Evolutionary conservation across 2,113 vertebrate genomes (phyloP).

Genomic region (Lophius piscatorius): DNA sequence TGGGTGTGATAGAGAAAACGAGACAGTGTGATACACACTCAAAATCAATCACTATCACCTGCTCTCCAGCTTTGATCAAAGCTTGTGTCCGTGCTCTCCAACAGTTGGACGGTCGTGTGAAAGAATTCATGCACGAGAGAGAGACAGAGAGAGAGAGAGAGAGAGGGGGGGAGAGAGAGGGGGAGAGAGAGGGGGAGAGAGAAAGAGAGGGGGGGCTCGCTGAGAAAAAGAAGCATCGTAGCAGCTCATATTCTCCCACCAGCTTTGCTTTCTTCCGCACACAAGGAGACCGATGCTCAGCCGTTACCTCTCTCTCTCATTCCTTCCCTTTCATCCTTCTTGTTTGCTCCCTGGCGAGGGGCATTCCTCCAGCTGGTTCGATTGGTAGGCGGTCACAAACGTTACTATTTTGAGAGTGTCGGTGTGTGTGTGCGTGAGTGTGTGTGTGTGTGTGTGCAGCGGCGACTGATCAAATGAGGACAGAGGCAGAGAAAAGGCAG

Average conservation of each 20-base stretch:
- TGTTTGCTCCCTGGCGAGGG: constrained; percentile 45
- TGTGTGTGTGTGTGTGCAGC: constrained; percentile 5
- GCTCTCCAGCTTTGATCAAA: constrained; percentile 44
- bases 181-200: constrained; percentile 3
- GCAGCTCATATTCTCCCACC: constrained; percentile 60
- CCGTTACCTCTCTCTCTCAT: constrained; percentile 22
- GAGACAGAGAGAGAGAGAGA: constrained; percentile 1
- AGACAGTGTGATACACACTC: constrained; percentile 12
- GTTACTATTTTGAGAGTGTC: constrained; percentile 73
- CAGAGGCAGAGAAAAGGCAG: constrained; percentile 43
- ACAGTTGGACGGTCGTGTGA: constrained; percentile 23
- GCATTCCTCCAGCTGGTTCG: constrained; percentile 50
- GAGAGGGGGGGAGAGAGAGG: constrained; percentile 21
- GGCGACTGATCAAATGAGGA: constrained; percentile 30
- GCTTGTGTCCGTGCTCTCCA: constrained; percentile 1
- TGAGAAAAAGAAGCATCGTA: constrained; percentile 53
- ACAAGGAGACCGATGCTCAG: constrained; percentile 36
- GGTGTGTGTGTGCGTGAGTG: not conserved
- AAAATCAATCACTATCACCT: constrained; percentile 18
- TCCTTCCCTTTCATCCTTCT: constrained; percentile 31
- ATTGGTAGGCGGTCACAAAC: constrained; percentile 68
- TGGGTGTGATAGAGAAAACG: too few relatives aligned
- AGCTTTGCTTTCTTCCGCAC: constrained; percentile 49
- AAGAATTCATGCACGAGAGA: constrained; percentile 55
- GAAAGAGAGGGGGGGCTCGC: constrained; percentile 46